Percentiles rank a stretch among this genome's conserved stretches.
Conservation (phyloP, 2,113 vertebrate genomes). For the Limnothrissa miodon region DNA sequence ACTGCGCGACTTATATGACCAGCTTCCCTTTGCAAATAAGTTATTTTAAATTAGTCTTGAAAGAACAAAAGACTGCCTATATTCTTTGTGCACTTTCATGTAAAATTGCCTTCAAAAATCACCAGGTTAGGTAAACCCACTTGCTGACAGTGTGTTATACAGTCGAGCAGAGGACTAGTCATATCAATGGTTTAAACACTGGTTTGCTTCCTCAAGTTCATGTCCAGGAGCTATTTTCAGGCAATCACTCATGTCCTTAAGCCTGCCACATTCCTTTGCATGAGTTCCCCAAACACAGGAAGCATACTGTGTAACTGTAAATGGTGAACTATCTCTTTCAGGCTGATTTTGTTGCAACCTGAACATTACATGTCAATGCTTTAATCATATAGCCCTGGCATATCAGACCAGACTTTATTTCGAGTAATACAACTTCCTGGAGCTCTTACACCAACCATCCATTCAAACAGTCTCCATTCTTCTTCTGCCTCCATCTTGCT, state of each 20-base stretch:
- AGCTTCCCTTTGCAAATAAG: neutral
- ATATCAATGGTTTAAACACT: neutral
- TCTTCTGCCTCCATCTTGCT: neutral
- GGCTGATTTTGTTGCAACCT: neutral
- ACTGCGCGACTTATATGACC: neutral
- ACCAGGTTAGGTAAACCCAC: constrained; percentile 15
- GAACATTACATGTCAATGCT: neutral
- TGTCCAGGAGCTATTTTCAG: neutral
- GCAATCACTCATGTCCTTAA: neutral
- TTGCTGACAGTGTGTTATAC: neutral
- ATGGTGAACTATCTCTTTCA: neutral
- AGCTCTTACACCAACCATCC: neutral
- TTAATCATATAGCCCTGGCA: neutral
- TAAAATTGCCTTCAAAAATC: constrained; percentile 22
- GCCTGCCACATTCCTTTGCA: neutral
- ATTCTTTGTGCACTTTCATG: neutral
- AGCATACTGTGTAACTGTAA: neutral
- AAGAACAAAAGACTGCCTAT: neutral
- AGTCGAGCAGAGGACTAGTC: constrained; percentile 26
- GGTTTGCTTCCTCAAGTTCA: neutral
- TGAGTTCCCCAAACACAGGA: neutral
- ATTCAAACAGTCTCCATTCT: neutral
- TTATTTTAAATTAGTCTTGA: neutral
- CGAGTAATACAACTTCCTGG: neutral
- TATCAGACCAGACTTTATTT: neutral